phyloP scores from a whole-genome alignment of 2,113 vertebrate genomes.

The Hipposideros armiger region DNA sequence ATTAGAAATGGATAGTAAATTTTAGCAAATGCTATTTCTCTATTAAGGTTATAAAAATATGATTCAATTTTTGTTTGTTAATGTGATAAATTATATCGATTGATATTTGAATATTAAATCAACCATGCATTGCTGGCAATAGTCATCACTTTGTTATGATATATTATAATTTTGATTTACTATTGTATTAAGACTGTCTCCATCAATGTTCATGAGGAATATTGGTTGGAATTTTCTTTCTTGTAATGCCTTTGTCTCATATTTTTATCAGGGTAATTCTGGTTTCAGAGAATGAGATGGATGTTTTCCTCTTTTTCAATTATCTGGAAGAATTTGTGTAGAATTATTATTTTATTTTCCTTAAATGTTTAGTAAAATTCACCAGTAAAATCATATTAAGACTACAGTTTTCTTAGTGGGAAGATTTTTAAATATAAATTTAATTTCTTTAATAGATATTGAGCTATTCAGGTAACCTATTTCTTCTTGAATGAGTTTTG shows the following conservation, averaged over 20 bases:
- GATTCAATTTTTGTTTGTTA: neutral
- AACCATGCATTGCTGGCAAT: neutral
- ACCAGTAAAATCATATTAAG: neutral
- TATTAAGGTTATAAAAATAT: neutral
- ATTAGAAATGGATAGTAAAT: neutral
- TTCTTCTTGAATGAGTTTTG: neutral
- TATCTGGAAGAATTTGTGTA: neutral
- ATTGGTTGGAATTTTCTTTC: neutral
- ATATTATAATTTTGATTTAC: neutral
- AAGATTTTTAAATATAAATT: neutral
- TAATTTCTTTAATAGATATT: neutral
- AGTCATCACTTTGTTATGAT: neutral
- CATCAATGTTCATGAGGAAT: neutral
- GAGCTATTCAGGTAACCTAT: neutral
- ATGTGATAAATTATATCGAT: neutral
- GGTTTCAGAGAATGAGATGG: neutral
- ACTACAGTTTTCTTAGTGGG: neutral
- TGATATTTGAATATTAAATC: neutral
- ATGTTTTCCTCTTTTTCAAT: neutral
- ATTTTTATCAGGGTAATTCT: neutral
- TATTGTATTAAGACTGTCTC: neutral
- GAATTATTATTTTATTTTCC: neutral
- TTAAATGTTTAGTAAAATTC: neutral
- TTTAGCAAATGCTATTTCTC: neutral
- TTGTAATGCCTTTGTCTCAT: neutral